Evolutionary conservation across 2,797 vertebrate species (phyloP).

Genomic region (Streptopelia turtur): DNA sequence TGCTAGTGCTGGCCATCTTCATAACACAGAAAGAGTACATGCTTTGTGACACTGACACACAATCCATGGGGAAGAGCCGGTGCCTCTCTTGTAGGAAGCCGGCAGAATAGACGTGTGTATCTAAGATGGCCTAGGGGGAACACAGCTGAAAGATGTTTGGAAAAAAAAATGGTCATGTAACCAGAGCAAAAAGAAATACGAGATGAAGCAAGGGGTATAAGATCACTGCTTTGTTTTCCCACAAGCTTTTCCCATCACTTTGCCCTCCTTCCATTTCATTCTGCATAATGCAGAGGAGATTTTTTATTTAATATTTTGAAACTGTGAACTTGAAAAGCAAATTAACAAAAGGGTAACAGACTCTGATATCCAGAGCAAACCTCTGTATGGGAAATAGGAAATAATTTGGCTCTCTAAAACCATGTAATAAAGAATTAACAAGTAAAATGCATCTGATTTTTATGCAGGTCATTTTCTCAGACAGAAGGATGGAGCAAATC

Average conservation of each 20-base stretch:
- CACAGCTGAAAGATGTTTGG: background rate
- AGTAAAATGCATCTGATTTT: background rate
- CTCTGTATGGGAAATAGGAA: background rate
- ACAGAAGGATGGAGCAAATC: background rate
- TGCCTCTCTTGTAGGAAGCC: background rate
- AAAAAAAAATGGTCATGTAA: background rate
- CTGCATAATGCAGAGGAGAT: background rate
- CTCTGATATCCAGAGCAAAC: background rate
- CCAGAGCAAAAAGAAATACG: background rate
- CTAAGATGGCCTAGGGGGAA: background rate
- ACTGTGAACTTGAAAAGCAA: background rate
- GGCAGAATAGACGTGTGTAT: background rate
- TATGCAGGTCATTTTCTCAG: background rate
- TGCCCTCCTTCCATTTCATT: background rate
- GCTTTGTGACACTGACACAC: constrained; percentile 21
- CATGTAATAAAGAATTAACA: background rate
- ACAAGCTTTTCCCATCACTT: background rate
- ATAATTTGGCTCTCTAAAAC: background rate
- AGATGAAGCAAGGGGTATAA: background rate
- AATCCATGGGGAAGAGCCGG: fast-evolving
- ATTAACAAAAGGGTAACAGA: background rate
- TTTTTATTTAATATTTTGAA: background rate
- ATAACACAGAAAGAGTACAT: constrained; percentile 6
- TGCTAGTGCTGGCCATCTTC: constrained; percentile 1
- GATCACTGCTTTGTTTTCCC: background rate